Evolutionary conservation across 1,140 invertebrate species (phyloP).

Genomic region (Listronotus bonariensis): DNA sequence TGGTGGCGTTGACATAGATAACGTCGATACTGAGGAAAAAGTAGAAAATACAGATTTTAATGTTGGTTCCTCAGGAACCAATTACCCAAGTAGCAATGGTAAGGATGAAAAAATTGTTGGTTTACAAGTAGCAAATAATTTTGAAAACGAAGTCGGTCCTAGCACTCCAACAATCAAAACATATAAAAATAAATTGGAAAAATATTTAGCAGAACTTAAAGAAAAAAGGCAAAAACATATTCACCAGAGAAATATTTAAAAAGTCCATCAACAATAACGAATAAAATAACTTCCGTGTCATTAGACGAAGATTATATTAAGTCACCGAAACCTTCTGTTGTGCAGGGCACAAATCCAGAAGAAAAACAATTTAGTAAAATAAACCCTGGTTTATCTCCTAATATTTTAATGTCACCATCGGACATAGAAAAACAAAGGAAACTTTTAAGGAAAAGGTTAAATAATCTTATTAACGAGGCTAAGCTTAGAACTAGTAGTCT

Average conservation of each 20-base stretch:
- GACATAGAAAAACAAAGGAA: not conserved
- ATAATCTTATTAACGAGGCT: conserved; percentile 5
- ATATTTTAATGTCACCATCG: not conserved
- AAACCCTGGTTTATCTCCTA: not conserved
- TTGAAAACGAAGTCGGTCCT: not conserved
- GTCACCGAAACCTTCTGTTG: not conserved
- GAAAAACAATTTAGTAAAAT: not conserved
- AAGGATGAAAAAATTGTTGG: not conserved
- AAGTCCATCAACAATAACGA: not conserved
- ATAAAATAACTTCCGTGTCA: not conserved
- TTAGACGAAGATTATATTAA: not conserved
- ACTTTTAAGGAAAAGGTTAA: conserved; percentile 13
- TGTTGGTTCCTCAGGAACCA: not conserved
- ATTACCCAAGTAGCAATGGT: not conserved
- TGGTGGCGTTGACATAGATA: not conserved
- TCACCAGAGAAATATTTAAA: conserved; percentile 17
- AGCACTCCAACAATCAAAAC: not conserved
- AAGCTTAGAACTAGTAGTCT: not conserved
- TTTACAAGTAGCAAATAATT: not conserved
- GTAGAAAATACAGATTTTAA: not conserved
- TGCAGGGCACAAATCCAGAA: not conserved
- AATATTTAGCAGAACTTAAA: conserved; percentile 23
- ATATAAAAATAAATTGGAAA: conserved; percentile 22
- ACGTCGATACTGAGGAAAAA: not conserved
- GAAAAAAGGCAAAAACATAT: conserved; percentile 21